phyloP scores from a whole-genome alignment of 2,113 vertebrate genomes.

The Ivindomyrus marchei region DNA sequence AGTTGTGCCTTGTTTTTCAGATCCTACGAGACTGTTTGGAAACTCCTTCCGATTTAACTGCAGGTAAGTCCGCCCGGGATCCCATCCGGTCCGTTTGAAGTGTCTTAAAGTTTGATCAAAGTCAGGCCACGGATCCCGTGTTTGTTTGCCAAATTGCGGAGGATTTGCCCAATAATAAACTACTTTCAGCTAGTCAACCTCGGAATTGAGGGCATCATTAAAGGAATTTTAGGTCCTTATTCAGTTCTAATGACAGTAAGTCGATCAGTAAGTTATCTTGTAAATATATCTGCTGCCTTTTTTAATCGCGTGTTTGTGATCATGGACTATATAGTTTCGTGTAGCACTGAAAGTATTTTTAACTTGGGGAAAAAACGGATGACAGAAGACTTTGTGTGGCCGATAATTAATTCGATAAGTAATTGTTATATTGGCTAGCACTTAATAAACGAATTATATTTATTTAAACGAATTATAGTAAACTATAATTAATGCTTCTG shows the following conservation, averaged over 20 bases:
- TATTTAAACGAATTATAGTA: not conserved
- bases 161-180: not conserved
- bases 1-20: conserved; percentile 15
- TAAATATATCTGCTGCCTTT: not conserved
- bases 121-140: not conserved
- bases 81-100: not conserved
- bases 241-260: not conserved
- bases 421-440: not conserved
- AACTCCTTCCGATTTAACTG: not conserved
- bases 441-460: not conserved
- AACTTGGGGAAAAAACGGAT: not conserved
- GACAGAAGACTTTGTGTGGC: not conserved
- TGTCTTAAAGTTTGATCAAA: not conserved
- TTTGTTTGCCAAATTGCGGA: not conserved
- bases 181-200: not conserved
- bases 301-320: not conserved
- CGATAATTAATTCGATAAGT: not conserved
- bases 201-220: not conserved
- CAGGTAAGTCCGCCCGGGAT: conserved; percentile 6
- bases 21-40: not conserved
- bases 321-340: not conserved
- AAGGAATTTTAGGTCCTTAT: not conserved
- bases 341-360: not conserved
- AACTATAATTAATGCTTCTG: not conserved
- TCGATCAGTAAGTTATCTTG: not conserved